Evolutionary conservation across 2,113 vertebrate species (phyloP), one percentile per base, ranked within the genome.

Genomic region (Boleophthalmus pectinirostris): DNA sequence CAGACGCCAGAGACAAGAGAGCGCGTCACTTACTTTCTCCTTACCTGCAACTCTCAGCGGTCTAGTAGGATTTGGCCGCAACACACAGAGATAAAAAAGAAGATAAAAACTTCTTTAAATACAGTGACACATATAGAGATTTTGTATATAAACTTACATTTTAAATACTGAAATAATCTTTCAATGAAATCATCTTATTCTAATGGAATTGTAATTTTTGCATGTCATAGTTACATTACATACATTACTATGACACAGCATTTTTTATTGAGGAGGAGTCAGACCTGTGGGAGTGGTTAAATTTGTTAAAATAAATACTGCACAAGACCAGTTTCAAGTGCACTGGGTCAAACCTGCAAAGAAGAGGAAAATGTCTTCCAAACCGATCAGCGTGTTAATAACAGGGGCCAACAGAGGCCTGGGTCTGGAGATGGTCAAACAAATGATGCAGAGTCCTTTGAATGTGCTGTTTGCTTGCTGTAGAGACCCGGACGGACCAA

Each of bases 351-450:
- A 21, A 54, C 11, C 20, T 58, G 69, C 71, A 69, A 45, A 77
- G 21, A 46, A 5, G 24, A 43, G 60, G 13, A 60, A 67, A 63
- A 87, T 78, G 87, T 80, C 73, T 2, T 51, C 38, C n/a, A 63
- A 69, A 51, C 16, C 68, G 2, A 63, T 67, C 57, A 89, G 33
- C 3, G 72, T 88, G 33, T 73, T 92, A 38, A 84, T 89, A 65
- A 88, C 89, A 9, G 89, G 87, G 23, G 83, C 88, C 24, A 91
- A 86, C 81, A 46, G 86, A 70, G 90, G 86, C 69, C 73, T 88
- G 29, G 87, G 82, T 29, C 71, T 89, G 78, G 85, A 89, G 72
- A 85, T 90, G 79, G 78, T 86, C 5, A 83, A 71, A 43, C 77
- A 87, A 69, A 78, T 89, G 65, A 13, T 75, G 21, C 24, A 61